phyloP scores from a whole-genome alignment of 2,888 invertebrate genomes.

The Eupeodes latifasciatus region DNA sequence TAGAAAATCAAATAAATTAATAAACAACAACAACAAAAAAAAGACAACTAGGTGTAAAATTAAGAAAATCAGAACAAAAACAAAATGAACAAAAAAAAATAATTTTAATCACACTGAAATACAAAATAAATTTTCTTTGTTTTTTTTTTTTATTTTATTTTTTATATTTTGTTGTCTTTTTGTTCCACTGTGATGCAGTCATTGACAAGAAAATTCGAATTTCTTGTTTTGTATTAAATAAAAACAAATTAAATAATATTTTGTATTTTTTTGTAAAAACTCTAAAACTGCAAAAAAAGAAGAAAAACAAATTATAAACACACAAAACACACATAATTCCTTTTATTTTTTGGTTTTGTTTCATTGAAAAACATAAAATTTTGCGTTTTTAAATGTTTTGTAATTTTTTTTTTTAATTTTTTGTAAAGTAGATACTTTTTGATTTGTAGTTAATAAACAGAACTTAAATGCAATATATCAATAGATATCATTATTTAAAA shows the following conservation, averaged over 20 bases:
- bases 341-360: not conserved
- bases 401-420: conserved; percentile 4
- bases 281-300: conserved; percentile 33
- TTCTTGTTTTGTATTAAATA: conserved; percentile 27
- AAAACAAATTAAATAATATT: conserved; percentile 43
- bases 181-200: conserved; percentile 5
- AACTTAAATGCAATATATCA: conserved; percentile 75
- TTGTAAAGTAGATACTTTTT: conserved; percentile 58
- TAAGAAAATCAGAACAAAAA: conserved; percentile 51
- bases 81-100: not conserved
- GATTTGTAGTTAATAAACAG: conserved; percentile 67
- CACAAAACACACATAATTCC: not conserved
- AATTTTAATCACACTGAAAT: conserved; percentile 68
- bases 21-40: conserved; percentile 45
- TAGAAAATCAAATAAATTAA: conserved; percentile 72
- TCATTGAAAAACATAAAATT: conserved; percentile 9
- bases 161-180: conserved; percentile 1
- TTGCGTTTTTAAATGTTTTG: conserved; percentile 31
- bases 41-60: conserved; percentile 71
- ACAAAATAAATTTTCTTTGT: conserved; percentile 18
- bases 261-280: conserved; percentile 55
- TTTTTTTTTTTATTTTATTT: conserved; percentile 1
- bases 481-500: conserved; percentile 75
- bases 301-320: conserved; percentile 43
- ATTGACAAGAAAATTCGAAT: conserved; percentile 15